phyloP scores from a whole-genome alignment of 2,797 vertebrate genomes.

The Heliangelus exortis region DNA sequence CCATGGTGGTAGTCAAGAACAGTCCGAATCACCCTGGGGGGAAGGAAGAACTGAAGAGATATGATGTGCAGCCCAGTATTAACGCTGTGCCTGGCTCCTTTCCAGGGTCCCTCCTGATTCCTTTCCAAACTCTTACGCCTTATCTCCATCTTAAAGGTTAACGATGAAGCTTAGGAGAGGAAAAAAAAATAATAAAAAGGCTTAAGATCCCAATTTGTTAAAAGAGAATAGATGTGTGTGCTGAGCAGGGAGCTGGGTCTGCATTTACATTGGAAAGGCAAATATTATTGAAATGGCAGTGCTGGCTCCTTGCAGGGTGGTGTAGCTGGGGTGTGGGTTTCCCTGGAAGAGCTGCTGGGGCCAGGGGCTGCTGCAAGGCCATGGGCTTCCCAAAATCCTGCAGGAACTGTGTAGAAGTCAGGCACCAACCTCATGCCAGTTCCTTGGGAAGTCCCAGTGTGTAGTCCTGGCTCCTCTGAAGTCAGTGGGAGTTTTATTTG shows the following conservation, averaged over 20 bases:
- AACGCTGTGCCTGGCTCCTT: conserved; percentile 39
- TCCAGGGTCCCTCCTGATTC: conserved; percentile 14
- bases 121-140: neutral
- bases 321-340: neutral
- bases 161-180: conserved; percentile 25
- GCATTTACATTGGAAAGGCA: conserved; percentile 40
- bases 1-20: conserved; percentile 62
- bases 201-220: conserved; percentile 23
- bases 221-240: neutral
- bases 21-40: conserved; percentile 60
- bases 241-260: neutral
- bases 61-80: conserved; percentile 51
- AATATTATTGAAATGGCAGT: conserved; percentile 15
- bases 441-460: neutral
- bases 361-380: neutral
- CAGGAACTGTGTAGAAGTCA: neutral
- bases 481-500: conserved; percentile 6
- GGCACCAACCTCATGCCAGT: fast-evolving
- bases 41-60: conserved; percentile 20
- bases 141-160: conserved; percentile 69
- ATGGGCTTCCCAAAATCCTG: neutral
- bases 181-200: neutral
- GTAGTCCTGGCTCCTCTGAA: neutral
- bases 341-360: neutral
- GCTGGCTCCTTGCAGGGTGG: neutral